phyloP scores from a whole-genome alignment of 2,113 vertebrate species.

The Eptesicus fuscus region DNA sequence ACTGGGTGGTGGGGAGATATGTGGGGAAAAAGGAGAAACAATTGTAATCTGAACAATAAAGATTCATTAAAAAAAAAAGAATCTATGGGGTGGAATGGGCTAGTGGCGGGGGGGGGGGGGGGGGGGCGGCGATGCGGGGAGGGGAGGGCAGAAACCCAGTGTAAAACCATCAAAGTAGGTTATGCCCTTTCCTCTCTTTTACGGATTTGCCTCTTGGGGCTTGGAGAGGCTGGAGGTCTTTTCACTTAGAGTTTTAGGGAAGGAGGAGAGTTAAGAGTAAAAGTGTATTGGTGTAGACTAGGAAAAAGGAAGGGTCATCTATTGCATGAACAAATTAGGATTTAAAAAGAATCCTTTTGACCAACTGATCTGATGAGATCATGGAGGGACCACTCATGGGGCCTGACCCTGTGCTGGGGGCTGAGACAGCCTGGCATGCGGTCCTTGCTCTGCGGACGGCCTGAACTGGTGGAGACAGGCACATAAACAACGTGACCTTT shows the following conservation, averaged over 20 bases:
- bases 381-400: no score
- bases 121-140: no score
- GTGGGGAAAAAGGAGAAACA: no score
- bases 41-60: no score
- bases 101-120: no score
- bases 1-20: no score
- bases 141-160: neutral
- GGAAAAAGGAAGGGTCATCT: neutral
- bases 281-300: neutral
- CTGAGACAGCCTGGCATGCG: neutral
- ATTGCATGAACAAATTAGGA: neutral
- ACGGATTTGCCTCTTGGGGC: neutral
- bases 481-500: fast-evolving
- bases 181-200: neutral
- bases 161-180: neutral
- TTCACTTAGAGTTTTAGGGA: neutral
- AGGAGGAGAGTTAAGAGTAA: neutral
- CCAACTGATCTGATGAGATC: neutral
- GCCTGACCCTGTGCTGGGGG: neutral
- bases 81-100: neutral
- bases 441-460: neutral
- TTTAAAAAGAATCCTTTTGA: neutral
- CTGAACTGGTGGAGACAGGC: neutral
- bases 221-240: neutral
- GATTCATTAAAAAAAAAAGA: no score